Base-by-base conservation (phyloP, 2,888 invertebrate genomes). In the Osedax frankpressi region DNA sequence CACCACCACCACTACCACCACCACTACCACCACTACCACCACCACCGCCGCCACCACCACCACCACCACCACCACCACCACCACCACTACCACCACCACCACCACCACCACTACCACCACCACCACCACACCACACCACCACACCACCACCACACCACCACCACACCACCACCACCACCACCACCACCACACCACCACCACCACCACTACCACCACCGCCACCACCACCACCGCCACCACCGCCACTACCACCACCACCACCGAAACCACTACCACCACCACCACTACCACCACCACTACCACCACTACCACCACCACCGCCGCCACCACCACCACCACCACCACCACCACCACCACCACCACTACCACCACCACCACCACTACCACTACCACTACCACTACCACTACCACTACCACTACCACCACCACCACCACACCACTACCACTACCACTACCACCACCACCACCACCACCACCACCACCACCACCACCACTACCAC, bases 261-360 rank as follows among this genome's bases (percentile, higher is more conserved):
- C 70, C 28, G 28, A 14, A 28, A 70, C 70, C 28, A 70, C 70
- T 70, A 70, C 70, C 28, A 70, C 70, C 28, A 70, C 70, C 28
- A 70, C 70, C 28, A 70, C 70, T 70, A 70, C 70, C 28, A 70
- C 28, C 28, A 70, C 70, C 28, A 70, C 70, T 70, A 70, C 70
- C 28, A 70, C 70, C 28, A 70, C 70, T 70, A 70, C 70, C 28
- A 70, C 70, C 28, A 70, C 70, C 28, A 70, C 70, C 28, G 28
- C 70, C 28, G 28, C 70, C 28, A 70, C 70, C 28, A 70, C 70
- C 28, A 70, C 28, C 28, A 70, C 70, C 28, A 70, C 70, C 28
- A 70, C 70, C 28, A 70, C 70, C 28, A 70, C 71, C 27, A 72
- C 72, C 71, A 72, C 72, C 71, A 71, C 72, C 71, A 72, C 72